Evolutionary conservation across 92 coral and sea anemone species (phyloP), one percentile per base, ranked within the genome.

Genomic region (Nematostella vectensis): DNA sequence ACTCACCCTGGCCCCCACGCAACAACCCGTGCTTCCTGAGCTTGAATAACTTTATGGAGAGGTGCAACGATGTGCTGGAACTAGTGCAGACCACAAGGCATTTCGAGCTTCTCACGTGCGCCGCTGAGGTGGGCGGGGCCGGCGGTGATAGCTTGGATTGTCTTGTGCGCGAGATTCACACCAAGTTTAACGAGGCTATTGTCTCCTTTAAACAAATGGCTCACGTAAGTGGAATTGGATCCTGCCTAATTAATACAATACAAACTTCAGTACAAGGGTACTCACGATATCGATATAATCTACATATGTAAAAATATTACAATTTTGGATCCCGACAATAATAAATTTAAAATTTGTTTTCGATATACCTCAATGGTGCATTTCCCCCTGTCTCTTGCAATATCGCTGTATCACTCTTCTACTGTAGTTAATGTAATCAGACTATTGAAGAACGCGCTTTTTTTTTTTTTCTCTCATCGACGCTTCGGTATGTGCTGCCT

Each of bases 1-100:
- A 93, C 67, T 93, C 96, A 1, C 80, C 99, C 9, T 93, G 99
- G 99, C 99, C 99, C 11, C 88, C 96, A 11, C 63, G 99, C 53
- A 93, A 93, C 77, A 79, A 82, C 57, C 64, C 69, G 21, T 85
- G 85, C 30, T 93, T 93, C 47, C 57, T 69, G 1, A 76, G 94
- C 20, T 71, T 93, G 33, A 93, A 86, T 68, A 86, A 74, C 63
- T 93, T 93, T 73, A 93, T 93, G 99, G 99, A 93, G 62, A 70
- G 99, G 29, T 93, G 99, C 48, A 93, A 93, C 39, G 99, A 93
- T 58, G 99, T 93, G 2, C 80, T 93, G 48, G 99, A 93, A 57
- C 75, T 93, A 25, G 99, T 93, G 19, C 96, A 93, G 63, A 91
- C 98, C 16, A 91, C 98, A 12, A 83, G 85, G 21, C 98, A 91